Base-by-base conservation (phyloP, 1,140 invertebrate genomes). In the Pygmarrhopalites habei region DNA sequence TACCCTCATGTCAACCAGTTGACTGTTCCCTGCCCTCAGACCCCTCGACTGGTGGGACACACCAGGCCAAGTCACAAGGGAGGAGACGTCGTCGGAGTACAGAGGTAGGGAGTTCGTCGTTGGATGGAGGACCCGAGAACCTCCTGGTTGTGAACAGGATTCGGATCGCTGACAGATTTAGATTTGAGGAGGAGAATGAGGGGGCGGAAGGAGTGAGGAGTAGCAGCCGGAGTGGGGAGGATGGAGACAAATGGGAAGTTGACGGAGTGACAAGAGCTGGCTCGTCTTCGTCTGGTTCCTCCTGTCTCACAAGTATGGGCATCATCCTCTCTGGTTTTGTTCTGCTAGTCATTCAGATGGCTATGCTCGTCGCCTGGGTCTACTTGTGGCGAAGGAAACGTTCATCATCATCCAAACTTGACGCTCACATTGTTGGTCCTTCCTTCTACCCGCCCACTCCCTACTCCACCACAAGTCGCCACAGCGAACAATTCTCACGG, bases 91-190 rank as follows among this genome's bases (percentile, higher is more conserved):
- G 77, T 28, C 58, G 67, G 3, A 67, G 65, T 23, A 30, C 17
- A 21, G 26, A 46, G 58, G 64, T 59, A n/a, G 21, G 56, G 26
- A 26, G 55, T 43, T 47, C 58, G 23, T 39, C 63, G 17, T 26
- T 25, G 19, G 4, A 2, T n/a, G 29, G 51, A 39, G 35, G 28
- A 44, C 58, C 51, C 15, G 74, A 79, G 10, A 76, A 79, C 44
- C 68, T 81, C 28, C 69, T 81, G 5, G 75, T 81, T 21, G 74
- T 77, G 14, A 76, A 80, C 60, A 75, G 75, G 29, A 78, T 81
- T 46, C 73, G 74, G n/a, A 81, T 81, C 53, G 76, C 76, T 0
- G 80, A 81, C 64, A 77, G 75, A 44, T 80, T 81, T 69, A 70
- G 74, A 58, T 79, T 78, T 52, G 63, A 73, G 23, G 65, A 52